Base-by-base conservation (phyloP, 2,113 vertebrate species). In the Elgaria multicarinata region DNA sequence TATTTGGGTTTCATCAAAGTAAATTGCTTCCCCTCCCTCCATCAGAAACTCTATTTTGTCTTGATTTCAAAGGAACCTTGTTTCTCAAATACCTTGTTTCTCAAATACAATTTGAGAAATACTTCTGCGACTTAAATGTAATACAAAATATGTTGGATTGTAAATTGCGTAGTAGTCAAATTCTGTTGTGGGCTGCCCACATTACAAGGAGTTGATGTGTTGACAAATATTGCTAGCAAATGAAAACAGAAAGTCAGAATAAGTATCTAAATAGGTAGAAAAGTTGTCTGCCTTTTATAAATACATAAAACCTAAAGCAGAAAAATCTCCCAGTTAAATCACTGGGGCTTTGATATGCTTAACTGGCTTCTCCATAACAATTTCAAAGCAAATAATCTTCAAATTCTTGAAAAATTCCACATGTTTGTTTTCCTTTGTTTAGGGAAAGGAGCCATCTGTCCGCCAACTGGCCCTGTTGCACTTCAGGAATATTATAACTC, bases 381-480 rank as follows among this genome's bases (percentile, higher is more conserved):
- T 58, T 42, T 86, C 16, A 42, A 86, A 64, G 50, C 71, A 75
- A 62, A 4, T 33, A 62, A 31, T 39, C 3, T 24, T 31, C 75
- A 86, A 22, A 9, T 31, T 80, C 84, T 55, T 93, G 3, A 13
- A 78, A 18, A 84, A 42, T 46, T 9, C 0, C 55, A 67, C 87
- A 87, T 31, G 2, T 89, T 72, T 90, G 50, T 89, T 91, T 94
- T 75, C 26, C 89, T 16, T 75, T 92, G 87, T 6, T 1, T 93
- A 98, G 98, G 98, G 98, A 42, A 98, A 98, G 94, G 98, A 98
- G 90, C 98, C 97, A 0, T 97, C 98, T 0, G 98, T 99, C 90
- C 98, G 98, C 10, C 98, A 99, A 91, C 92, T 99, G 94, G 98
- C 98, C 82, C 97, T 99, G 88, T 97, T 99, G 91, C 98, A 99